Evolutionary conservation across 2,113 vertebrate species (phyloP), one percentile per base, ranked within the genome.

Genomic region (Melozone crissalis): DNA sequence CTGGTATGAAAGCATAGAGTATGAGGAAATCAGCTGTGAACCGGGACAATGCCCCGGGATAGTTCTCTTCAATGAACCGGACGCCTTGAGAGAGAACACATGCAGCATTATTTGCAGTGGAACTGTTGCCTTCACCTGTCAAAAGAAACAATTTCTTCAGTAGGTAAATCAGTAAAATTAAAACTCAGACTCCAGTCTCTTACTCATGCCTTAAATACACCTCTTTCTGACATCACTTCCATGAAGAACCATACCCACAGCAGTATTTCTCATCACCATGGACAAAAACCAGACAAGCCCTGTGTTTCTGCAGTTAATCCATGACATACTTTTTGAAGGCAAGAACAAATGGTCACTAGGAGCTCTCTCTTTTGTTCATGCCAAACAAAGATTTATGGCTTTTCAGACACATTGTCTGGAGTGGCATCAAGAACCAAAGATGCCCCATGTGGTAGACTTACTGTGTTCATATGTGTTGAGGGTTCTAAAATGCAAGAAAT

Each of bases 1-100:
- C 97, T 49, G 99, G 99, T 54, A 99, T 68, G 91, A 99, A 99
- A 89, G 98, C 94, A 37, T 99, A 99, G 54, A 99, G 98, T 76
- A 99, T 77, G 10, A 99, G 57, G 85, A 99, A 99, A 97, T 99
- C 96, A 1, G 63, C 59, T 8, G 98, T 98, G 97, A 98, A 99
- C 44, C 98, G 97, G 15, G 98, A 98, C 37, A 97, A 63, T 20
- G 99, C 99, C 5, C 97, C 98, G 0, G 99, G 98, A 74, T 98
- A 99, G 46, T 94, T 98, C 31, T 80, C 47, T 3, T 99, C 99
- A 33, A 99, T 98, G 95, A 98, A 98, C 24, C 98, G 93, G 88
- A 78, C 39, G 7, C 99, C 99, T 11, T 98, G 78, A 41, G 96
- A 98, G 87, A 98, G 76, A 69, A 93, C 0, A 78, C 99, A 99